A percentile compares a stretch with the other conserved stretches of the same genome.
These are phyloP conservation scores for Hypselothyrea guttata DNA, from an alignment of 2,888 invertebrate species.

Conservation along the genomic window DNA sequence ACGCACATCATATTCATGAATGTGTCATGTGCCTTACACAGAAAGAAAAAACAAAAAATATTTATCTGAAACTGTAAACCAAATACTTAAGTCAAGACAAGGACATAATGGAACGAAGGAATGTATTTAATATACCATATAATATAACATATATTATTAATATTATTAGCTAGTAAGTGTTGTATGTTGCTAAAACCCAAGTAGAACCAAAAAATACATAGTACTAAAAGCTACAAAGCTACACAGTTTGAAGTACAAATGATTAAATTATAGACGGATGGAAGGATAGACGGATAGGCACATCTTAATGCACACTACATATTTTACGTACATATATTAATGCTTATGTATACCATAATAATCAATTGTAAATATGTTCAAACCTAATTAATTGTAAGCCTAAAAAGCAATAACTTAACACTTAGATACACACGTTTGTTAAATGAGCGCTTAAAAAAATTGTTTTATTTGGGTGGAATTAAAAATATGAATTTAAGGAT, in stretches of 20 bases:
- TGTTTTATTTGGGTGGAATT: slow-evolving; percentile 14
- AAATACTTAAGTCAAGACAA: slow-evolving; percentile 54
- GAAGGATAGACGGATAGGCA: too few species aligned
- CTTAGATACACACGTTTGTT: slow-evolving; percentile 40
- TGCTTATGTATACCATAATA: slow-evolving; percentile 56
- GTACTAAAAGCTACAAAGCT: slow-evolving; percentile 10
- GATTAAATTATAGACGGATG: slow-evolving; percentile 42
- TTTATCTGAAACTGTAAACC: slow-evolving; percentile 51
- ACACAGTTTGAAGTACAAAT: slow-evolving; percentile 70
- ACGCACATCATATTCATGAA: slow-evolving; percentile 76
- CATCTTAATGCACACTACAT: slow-evolving; percentile 49
- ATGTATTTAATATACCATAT: slow-evolving; percentile 77
- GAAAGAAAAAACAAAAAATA: not conserved
- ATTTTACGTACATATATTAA: slow-evolving; percentile 34
- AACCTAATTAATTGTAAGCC: slow-evolving; percentile 52
- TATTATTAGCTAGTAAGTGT: slow-evolving; percentile 61
- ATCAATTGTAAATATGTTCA: slow-evolving; percentile 68
- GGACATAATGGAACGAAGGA: slow-evolving; percentile 16
- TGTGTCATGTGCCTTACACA: slow-evolving; percentile 73
- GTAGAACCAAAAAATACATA: slow-evolving; percentile 4
- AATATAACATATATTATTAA: too few species aligned
- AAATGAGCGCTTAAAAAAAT: slow-evolving; percentile 56
- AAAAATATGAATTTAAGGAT: not conserved
- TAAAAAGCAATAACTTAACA: slow-evolving; percentile 48
- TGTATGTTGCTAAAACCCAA: slow-evolving; percentile 56